These are phyloP conservation scores for Periophthalmodon schlosseri DNA, from an alignment of 2,113 vertebrate genomes.

Conservation along the genomic window DNA sequence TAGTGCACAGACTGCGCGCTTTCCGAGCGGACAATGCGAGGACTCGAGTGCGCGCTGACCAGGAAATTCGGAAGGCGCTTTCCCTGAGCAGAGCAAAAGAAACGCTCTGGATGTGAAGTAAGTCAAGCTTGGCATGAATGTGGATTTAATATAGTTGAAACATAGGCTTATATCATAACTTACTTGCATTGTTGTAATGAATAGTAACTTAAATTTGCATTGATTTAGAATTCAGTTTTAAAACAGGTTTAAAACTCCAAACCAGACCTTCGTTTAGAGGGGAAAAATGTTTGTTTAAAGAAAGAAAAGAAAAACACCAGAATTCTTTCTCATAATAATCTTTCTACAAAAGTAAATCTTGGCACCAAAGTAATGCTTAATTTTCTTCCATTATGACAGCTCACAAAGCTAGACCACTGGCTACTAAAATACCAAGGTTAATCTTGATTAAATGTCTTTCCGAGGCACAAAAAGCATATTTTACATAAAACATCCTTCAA, in stretches of 20 bases:
- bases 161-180: background rate
- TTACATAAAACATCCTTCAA: constrained; percentile 75
- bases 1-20: constrained; percentile 55
- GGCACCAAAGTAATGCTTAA: constrained; percentile 55
- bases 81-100: constrained; percentile 11
- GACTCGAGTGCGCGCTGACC: constrained; percentile 71
- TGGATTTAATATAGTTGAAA: background rate
- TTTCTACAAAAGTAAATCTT: constrained; percentile 49
- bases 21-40: constrained; percentile 67
- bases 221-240: background rate
- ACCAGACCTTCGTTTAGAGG: background rate
- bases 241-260: background rate
- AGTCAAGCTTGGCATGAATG: background rate
- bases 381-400: constrained; percentile 70
- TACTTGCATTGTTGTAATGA: background rate
- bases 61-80: constrained; percentile 71
- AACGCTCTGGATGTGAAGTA: background rate
- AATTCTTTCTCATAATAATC: constrained; percentile 33
- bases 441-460: constrained; percentile 75
- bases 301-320: constrained; percentile 20
- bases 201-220: background rate
- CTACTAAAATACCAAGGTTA: constrained; percentile 76
- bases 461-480: constrained; percentile 71
- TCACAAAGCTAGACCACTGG: constrained; percentile 67
- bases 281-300: constrained; percentile 13